A percentile compares a stretch with the other conserved stretches of the same genome.
These are phyloP conservation scores for Actinopyga echinites DNA, from an alignment of 53 echinoderm and acorn worm genomes.

Conservation along the genomic window DNA sequence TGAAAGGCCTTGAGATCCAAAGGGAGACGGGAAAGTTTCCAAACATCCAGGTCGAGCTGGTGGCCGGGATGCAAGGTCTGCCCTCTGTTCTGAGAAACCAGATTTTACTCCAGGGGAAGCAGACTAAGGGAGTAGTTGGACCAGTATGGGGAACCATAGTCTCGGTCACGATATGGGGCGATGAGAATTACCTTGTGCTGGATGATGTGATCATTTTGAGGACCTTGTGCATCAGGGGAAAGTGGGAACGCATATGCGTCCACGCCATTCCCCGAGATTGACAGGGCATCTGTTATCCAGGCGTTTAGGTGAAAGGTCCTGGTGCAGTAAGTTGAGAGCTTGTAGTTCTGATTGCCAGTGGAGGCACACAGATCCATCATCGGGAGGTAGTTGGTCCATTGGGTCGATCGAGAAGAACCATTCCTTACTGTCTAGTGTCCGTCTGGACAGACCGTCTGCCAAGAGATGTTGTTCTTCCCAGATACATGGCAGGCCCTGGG, in stretches of 20 bases:
- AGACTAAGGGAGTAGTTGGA: not conserved
- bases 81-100: not conserved
- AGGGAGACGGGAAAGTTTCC: not conserved
- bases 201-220: not conserved
- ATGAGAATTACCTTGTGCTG: not conserved
- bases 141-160: slow-evolving; percentile 9
- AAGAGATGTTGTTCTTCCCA: slow-evolving; percentile 45
- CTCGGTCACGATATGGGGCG: slow-evolving; percentile 8
- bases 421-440: not conserved
- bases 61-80: not conserved
- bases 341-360: not conserved
- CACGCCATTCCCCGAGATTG: no score
- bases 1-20: not conserved
- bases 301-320: slow-evolving; percentile 28
- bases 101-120: not conserved
- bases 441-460: slow-evolving; percentile 32
- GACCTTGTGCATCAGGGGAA: not conserved
- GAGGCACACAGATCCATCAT: slow-evolving; percentile 44
- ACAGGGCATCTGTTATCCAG: not conserved
- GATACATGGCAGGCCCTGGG: slow-evolving; percentile 7
- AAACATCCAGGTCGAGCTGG: not conserved
- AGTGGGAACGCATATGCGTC: slow-evolving; percentile 60
- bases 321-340: slow-evolving; percentile 54
- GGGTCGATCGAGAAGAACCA: not conserved
- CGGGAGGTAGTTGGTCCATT: not conserved